phyloP scores from a whole-genome alignment of 2,888 invertebrate species.

The Limnephilus rhombicus region DNA sequence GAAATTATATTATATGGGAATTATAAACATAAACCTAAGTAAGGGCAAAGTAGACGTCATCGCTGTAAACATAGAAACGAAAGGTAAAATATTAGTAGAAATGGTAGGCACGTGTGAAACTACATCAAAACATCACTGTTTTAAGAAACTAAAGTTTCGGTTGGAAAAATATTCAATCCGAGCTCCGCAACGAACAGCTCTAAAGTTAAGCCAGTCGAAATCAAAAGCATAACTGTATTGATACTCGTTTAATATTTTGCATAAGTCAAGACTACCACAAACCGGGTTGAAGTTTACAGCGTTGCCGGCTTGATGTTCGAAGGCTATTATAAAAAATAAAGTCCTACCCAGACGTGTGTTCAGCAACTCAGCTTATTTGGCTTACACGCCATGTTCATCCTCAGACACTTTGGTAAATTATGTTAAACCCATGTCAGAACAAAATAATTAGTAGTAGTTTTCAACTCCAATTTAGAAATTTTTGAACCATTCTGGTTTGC shows the following conservation, averaged over 20 bases:
- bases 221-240: background rate
- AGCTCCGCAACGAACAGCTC: background rate
- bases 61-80: too few species aligned
- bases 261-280: background rate
- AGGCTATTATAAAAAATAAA: constrained; percentile 31
- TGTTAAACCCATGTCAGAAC: background rate
- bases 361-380: constrained; percentile 23
- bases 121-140: background rate
- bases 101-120: too few species aligned
- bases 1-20: too few species aligned
- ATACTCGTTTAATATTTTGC: background rate
- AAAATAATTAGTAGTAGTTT: background rate
- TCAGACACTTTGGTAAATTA: constrained; percentile 8
- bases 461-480: background rate
- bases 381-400: constrained; percentile 14
- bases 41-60: too few species aligned
- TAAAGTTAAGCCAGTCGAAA: background rate
- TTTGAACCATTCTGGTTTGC: background rate
- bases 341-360: constrained; percentile 6
- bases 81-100: too few species aligned
- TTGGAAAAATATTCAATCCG: background rate
- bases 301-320: constrained; percentile 31
- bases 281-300: constrained; percentile 27
- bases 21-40: background rate
- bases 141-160: background rate